These are phyloP conservation scores for Zapornia atra DNA, from an alignment of 2,113 vertebrate species.

Conservation along the genomic window DNA sequence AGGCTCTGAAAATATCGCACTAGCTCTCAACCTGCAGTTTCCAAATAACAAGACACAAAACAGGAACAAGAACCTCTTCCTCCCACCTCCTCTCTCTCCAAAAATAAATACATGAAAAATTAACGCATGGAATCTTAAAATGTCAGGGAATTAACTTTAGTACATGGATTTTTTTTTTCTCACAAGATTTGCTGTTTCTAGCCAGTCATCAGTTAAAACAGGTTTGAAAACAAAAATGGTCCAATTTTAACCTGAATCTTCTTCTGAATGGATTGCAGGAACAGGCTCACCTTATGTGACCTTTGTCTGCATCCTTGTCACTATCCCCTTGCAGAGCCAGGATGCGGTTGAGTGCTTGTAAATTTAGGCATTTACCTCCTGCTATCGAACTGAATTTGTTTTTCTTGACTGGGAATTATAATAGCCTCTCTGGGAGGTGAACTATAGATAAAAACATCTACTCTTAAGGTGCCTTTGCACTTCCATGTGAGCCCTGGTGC, in stretches of 20 bases:
- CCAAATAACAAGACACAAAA: conserved; percentile 51
- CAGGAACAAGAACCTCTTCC: conserved; percentile 24
- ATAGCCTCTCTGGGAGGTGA: not conserved
- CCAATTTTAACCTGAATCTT: not conserved
- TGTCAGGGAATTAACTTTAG: not conserved
- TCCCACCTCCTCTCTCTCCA: conserved; percentile 24
- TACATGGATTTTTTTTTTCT: not conserved
- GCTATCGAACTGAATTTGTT: not conserved
- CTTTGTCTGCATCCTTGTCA: not conserved
- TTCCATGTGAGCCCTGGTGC: not conserved
- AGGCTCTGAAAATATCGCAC: conserved; percentile 18
- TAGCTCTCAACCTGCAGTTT: conserved; percentile 18
- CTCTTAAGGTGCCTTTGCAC: not conserved
- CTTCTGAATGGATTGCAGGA: not conserved
- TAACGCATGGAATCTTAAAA: conserved; percentile 18
- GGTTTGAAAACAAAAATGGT: not conserved
- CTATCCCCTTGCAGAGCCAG: not conserved
- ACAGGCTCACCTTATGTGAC: not conserved
- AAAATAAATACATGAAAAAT: conserved; percentile 57
- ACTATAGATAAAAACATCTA: not conserved
- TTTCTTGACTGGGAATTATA: not conserved
- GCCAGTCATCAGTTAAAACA: not conserved
- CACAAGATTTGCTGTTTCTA: not conserved
- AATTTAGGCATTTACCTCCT: not conserved
- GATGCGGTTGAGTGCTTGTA: not conserved